Conservation (phyloP, 1,140 invertebrate species). For the Drosophila nigromelanica region DNA sequence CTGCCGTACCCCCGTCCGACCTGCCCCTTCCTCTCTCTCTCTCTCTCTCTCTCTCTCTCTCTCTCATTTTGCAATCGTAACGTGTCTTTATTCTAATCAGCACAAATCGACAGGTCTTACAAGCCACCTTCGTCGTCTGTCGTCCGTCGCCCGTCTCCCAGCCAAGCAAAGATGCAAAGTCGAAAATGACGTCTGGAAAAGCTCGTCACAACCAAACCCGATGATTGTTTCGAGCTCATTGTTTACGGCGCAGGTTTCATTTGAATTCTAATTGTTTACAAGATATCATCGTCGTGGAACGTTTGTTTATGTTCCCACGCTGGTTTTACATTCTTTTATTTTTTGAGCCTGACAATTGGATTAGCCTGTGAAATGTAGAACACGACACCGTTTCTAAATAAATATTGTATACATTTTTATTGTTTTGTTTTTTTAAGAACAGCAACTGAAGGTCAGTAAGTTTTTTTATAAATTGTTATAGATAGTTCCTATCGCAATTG, state of each 20-base stretch:
- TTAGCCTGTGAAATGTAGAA: slow-evolving; percentile 37
- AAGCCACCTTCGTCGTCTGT: not conserved
- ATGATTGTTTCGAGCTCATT: slow-evolving; percentile 9
- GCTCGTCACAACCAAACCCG: not conserved
- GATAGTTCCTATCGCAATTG: too few relatives aligned
- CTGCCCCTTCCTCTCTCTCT: not conserved
- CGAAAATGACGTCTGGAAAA: not conserved
- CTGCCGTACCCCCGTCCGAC: not conserved
- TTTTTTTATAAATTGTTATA: too few relatives aligned
- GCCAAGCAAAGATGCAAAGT: slow-evolving; percentile 9
- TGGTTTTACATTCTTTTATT: slow-evolving; percentile 42
- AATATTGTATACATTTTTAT: slow-evolving; percentile 4
- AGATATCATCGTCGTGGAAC: slow-evolving; percentile 24
- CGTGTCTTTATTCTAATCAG: slow-evolving; percentile 68
- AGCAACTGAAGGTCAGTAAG: too few relatives aligned
- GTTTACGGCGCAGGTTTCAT: slow-evolving; percentile 24
- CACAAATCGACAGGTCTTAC: slow-evolving; percentile 43
- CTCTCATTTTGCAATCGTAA: slow-evolving; percentile 60
- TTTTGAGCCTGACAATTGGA: slow-evolving; percentile 37
- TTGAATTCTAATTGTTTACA: slow-evolving; percentile 52
- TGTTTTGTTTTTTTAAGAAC: not conserved
- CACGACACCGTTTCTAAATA: slow-evolving; percentile 32
- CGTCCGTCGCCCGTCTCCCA: too few relatives aligned
- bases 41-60: not conserved
- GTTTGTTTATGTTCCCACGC: slow-evolving; percentile 77